Evolutionary conservation across 2,113 vertebrate species (phyloP).

Genomic region (Dipodomys spectabilis): DNA sequence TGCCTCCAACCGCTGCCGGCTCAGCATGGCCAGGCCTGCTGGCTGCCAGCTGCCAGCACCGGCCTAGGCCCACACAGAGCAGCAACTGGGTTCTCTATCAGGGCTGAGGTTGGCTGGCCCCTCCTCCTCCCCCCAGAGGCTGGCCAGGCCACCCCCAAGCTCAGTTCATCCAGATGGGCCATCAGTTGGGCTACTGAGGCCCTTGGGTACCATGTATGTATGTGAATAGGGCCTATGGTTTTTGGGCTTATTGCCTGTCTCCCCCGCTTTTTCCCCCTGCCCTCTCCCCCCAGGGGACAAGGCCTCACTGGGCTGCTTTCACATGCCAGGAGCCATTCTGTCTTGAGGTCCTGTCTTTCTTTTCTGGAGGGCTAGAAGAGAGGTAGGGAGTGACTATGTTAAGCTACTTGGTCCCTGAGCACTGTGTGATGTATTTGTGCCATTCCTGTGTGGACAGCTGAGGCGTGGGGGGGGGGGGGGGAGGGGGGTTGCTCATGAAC

Average conservation of each 20-base stretch:
- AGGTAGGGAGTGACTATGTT: background rate
- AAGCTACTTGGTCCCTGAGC: background rate
- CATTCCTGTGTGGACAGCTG: background rate
- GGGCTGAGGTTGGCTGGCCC: background rate
- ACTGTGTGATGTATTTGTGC: fast-evolving
- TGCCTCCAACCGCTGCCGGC: background rate
- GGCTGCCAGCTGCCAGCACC: fast-evolving
- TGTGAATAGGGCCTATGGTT: background rate
- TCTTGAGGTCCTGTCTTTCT: background rate
- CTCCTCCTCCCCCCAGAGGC: no score
- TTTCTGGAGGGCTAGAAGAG: background rate
- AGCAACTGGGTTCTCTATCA: background rate
- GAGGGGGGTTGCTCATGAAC: background rate
- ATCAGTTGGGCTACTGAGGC: background rate
- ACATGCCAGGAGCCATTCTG: background rate
- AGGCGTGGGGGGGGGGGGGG: background rate
- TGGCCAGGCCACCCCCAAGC: background rate
- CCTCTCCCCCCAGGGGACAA: background rate
- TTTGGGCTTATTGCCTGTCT: background rate
- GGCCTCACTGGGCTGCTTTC: background rate
- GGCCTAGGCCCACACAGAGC: background rate
- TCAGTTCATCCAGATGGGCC: background rate
- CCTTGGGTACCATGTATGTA: background rate
- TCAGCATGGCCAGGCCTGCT: background rate
- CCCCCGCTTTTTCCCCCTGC: no score